These are phyloP conservation scores for Astropecten irregularis DNA, from an alignment of 53 echinoderm and acorn worm genomes.

Conservation along the genomic window DNA sequence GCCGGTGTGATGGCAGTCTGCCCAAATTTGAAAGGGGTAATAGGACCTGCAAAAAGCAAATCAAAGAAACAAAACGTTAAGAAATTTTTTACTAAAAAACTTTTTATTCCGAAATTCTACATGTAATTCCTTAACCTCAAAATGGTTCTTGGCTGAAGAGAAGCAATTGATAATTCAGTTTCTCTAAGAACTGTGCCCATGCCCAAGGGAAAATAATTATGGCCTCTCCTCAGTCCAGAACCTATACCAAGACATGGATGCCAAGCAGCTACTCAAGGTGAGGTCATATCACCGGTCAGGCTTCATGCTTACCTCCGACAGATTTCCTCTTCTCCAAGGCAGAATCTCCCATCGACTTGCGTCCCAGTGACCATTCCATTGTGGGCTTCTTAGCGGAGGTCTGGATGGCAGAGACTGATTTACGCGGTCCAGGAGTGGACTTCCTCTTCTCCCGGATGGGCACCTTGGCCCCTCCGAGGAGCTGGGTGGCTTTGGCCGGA, in stretches of 20 bases:
- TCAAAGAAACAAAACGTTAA: neutral
- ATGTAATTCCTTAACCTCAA: too few species aligned
- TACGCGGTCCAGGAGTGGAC: constrained; percentile 75
- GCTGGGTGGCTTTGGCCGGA: constrained; percentile 51
- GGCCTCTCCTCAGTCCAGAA: too few species aligned
- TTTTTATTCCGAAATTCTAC: too few species aligned
- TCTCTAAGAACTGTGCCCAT: too few species aligned
- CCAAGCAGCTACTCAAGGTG: too few species aligned
- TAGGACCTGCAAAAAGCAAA: constrained; percentile 4
- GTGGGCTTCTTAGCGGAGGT: constrained; percentile 39
- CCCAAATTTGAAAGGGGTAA: constrained; percentile 69
- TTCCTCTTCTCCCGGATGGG: constrained; percentile 46
- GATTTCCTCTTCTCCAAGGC: constrained; percentile 60
- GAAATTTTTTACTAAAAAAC: too few species aligned
- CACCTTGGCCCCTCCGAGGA: constrained; percentile 6
- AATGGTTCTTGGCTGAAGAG: too few species aligned
- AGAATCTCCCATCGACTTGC: constrained; percentile 40
- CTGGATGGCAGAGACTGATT: constrained; percentile 66
- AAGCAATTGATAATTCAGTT: too few species aligned
- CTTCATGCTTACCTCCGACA: constrained; percentile 60
- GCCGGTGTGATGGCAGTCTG: constrained; percentile 26
- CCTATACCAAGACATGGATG: too few species aligned
- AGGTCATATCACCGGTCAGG: too few species aligned
- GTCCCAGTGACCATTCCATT: constrained; percentile 6
- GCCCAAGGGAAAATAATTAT: too few species aligned